Evolutionary conservation across 1,140 invertebrate species (phyloP), one percentile per base, ranked within the genome.

Genomic region (Lanistes nyassanus): DNA sequence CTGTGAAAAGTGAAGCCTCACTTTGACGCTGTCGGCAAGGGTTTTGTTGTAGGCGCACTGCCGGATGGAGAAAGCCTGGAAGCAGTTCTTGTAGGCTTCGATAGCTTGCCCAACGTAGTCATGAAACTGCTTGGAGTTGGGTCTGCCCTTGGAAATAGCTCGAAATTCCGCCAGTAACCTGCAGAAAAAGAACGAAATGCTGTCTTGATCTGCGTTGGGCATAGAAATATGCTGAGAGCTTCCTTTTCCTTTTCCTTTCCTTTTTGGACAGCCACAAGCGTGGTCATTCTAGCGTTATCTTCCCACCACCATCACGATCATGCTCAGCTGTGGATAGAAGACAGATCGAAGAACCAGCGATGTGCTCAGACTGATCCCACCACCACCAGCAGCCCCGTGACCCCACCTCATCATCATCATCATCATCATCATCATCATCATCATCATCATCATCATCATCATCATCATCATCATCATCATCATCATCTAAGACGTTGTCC

Each of bases 31-130:
- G 26, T 72, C 36, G 16, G 70, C 70, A 26, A 72, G 31, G 19
- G 70, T 72, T 3, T 42, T 26, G 70, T 72, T 72, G 56, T 60
- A 72, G 55, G 70, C 70, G n/a, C 70, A 72, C 70, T 72, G 70
- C 26, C 70, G 53, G 31, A 72, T 58, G 53, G 70, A 72, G 36
- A 60, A 72, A 13, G 36, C 39, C 55, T 55, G 55, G 37, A 72
- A 72, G 70, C 70, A 72, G 36, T 16, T 26, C 56, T 72, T 72
- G 55, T 72, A 72, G 31, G 70, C 37, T 2, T 37, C 26, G 70
- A 72, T 60, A 16, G 31, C 36, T 39, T 72, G 55, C 29, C n/a
- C 23, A 16, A 72, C 34, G 19, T 37, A 37, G 19, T 60, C 55
- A 55, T 72, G 55, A 39, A 72, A 72, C 55, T 39, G 55, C 34